A percentile compares a stretch with the other conserved stretches of the same genome.
phyloP scores from a whole-genome alignment of 2,113 vertebrate genomes.

The Phaethon lepturus region DNA sequence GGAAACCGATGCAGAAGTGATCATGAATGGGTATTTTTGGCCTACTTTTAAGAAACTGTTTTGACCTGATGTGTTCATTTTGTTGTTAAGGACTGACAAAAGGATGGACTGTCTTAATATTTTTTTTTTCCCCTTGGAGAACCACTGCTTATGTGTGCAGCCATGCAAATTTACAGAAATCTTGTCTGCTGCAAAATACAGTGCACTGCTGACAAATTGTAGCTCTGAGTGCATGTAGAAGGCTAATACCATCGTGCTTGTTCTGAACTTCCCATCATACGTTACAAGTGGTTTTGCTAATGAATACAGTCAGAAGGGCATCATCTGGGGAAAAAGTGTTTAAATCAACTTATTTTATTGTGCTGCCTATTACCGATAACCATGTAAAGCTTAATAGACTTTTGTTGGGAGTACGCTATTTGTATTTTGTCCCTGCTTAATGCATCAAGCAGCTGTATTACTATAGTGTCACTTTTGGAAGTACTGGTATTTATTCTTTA shows the following conservation, averaged over 20 bases:
- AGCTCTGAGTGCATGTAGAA: not conserved
- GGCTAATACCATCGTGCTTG: not conserved
- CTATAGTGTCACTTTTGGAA: not conserved
- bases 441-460: not conserved
- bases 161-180: not conserved
- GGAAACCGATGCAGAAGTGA: conserved; percentile 55
- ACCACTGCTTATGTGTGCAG: not conserved
- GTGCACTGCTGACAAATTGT: not conserved
- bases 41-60: conserved; percentile 38
- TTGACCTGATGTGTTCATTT: not conserved
- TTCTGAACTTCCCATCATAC: not conserved
- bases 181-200: not conserved
- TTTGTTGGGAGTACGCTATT: not conserved
- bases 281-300: not conserved
- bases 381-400: not conserved
- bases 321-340: not conserved
- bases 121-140: not conserved
- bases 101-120: not conserved
- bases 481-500: conserved; percentile 17
- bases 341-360: not conserved
- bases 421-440: not conserved
- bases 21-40: conserved; percentile 21
- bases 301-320: not conserved
- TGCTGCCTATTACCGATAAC: not conserved
- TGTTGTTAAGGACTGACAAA: not conserved